Evolutionary conservation across 2,113 vertebrate species (phyloP), one percentile per base, ranked within the genome.

Genomic region (Tachysurus vachellii): DNA sequence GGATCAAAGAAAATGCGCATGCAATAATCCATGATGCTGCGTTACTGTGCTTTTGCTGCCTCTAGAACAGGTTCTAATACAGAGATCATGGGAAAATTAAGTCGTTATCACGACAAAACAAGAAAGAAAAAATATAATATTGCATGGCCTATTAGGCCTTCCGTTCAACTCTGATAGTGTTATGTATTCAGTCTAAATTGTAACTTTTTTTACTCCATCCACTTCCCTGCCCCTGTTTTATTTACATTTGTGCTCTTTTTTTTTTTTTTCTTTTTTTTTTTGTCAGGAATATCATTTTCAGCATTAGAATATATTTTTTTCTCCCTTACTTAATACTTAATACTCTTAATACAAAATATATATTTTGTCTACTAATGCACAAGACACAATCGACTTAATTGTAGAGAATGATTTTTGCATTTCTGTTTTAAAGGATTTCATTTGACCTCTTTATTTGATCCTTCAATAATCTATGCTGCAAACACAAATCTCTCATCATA

Each of bases 181-280:
- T 42, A 31, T 36, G 11, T 13, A 47, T 85, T 85, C 36, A 12
- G 59, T 28, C 77, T 12, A 53, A 50, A 79, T 79, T 79, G 14
- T 68, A 12, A 5, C 11, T 50, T 50, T 14, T 56, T 36, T 68
- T 56, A 19, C 28, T 9, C 19, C 17, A 10, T 75, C 31, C 64
- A 3, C 62, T 54, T 77, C 42, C 71, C 31, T 64, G 19, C 82
- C 71, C 10, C 21, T 53, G 17, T 17, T n/a, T 59, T 47, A n/a
- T 71, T n/a, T 28, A 47, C 36, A 56, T 31, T 17, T 26, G 54
- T 71, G 84, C 42, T 54, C n/a, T n/a, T n/a, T n/a, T n/a, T n/a
- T n/a, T 88, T 85, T 26, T 28, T 16, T 14, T 86, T 56, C 6
- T 56, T 2, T 50, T 56, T 77, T 21, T 13, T 75, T 87, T 87